Percentiles rank a stretch among this genome's conserved stretches.
Conservation (phyloP, 2,113 vertebrate species). For the Pungitius pungitius region DNA sequence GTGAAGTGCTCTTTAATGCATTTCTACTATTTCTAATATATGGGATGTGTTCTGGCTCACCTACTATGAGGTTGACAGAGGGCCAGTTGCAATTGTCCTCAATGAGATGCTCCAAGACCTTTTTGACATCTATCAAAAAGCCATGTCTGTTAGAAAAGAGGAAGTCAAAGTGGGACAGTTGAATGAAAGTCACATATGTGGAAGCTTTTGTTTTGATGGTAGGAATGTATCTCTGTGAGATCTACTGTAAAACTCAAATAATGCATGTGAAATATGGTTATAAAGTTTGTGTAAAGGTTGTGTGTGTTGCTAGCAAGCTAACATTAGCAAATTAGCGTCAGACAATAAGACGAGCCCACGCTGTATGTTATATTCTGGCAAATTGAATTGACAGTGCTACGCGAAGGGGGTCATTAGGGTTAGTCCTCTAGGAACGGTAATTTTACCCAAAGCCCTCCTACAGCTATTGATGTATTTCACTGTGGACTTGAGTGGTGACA, state of each 20-base stretch:
- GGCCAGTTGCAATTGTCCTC: slow-evolving; percentile 65
- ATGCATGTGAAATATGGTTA: neutral
- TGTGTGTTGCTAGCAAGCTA: neutral
- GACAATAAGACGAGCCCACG: neutral
- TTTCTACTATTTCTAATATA: too few relatives aligned
- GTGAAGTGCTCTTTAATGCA: neutral
- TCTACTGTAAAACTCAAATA: neutral
- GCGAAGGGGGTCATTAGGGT: neutral
- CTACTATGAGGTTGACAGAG: slow-evolving; percentile 50
- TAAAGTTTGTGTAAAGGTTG: neutral
- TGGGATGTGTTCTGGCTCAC: slow-evolving; percentile 13
- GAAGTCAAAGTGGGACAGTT: neutral
- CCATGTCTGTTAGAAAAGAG: slow-evolving; percentile 54
- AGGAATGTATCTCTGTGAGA: neutral
- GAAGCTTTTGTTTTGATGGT: neutral
- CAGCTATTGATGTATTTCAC: too few relatives aligned
- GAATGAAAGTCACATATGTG: neutral
- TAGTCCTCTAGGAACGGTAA: too few relatives aligned
- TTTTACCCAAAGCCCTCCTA: too few relatives aligned
- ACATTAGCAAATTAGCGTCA: neutral
- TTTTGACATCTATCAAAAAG: slow-evolving; percentile 66
- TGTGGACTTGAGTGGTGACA: too few relatives aligned
- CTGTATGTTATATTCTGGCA: neutral
- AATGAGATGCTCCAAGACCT: slow-evolving; percentile 69
- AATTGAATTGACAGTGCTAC: neutral